Conservation (phyloP, 2,113 vertebrate species). For the Tachysurus vachellii region DNA sequence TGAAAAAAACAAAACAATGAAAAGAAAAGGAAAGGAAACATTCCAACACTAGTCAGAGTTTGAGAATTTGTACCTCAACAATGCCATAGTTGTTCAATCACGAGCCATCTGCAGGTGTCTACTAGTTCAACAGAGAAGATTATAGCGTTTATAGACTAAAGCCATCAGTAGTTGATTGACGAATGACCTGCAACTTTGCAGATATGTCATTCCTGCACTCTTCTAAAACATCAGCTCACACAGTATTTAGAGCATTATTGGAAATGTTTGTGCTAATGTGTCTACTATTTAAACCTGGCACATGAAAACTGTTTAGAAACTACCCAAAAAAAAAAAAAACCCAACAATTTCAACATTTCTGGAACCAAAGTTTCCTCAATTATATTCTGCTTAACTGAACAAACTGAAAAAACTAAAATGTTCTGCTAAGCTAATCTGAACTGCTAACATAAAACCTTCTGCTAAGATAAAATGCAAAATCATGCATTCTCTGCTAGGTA, state of each 20-base stretch:
- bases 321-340: background rate
- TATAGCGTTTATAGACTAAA: background rate
- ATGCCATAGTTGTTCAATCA: background rate
- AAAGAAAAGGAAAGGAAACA: background rate
- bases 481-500: background rate
- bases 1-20: background rate
- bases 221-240: background rate
- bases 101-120: background rate
- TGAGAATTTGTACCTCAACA: background rate
- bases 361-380: background rate
- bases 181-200: background rate
- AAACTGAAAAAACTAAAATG: background rate
- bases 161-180: background rate
- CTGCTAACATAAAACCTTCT: background rate
- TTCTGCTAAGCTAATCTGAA: background rate
- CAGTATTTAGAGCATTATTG: background rate
- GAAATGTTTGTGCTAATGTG: slow-evolving; percentile 14
- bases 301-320: background rate
- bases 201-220: background rate
- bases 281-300: background rate
- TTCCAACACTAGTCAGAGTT: background rate
- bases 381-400: background rate
- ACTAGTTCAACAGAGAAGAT: background rate
- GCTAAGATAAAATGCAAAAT: background rate
- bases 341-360: background rate